Evolutionary conservation across 1,140 invertebrate species (phyloP), one percentile per base, ranked within the genome.

Genomic region (Hylaeus volcanicus): DNA sequence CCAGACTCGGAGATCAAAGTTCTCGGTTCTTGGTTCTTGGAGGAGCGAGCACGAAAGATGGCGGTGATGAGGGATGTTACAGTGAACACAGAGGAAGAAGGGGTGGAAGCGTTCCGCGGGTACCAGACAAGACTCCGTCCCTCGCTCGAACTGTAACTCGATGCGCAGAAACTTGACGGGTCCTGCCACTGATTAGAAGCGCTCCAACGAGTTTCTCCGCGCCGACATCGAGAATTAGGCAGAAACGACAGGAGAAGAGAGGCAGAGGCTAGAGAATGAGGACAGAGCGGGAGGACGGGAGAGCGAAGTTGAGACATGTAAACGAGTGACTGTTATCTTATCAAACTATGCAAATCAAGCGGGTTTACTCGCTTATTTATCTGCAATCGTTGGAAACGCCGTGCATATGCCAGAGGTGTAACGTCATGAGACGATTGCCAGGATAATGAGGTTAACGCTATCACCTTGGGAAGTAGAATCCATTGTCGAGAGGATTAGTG

Each of bases 121-220:
- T 77, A 71, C 55, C 53, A 75, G 75, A 65, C 72, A 56, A 77
- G 48, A 45, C 2, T 11, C 56, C 48, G 58, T 53, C 66, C 55
- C 63, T 79, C 70, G 51, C 51, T 51, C 6, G 76, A 79, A 79
- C 69, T 86, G 86, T 88, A 89, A 92, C 90, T 88, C 85, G 80
- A 88, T 83, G 88, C 85, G 74, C 84, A 89, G 88, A 86, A 90
- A 91, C 89, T 92, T 91, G 90, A 88, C 86, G 86, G 84, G 89
- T 84, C 83, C 89, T 89, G 88, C 83, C 88, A 84, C 89, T 92
- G 92, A 93, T 93, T 92, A 93, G 91, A 92, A 91, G 89, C 91
- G 87, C 89, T 89, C 88, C 88, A 84, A 86, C 90, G 90, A 91
- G 89, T 90, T 91, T 89, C 89, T 87, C 87, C 83, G 84, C 86